Conservation (phyloP, 2,113 vertebrate species). For the Festucalex cinctus region DNA sequence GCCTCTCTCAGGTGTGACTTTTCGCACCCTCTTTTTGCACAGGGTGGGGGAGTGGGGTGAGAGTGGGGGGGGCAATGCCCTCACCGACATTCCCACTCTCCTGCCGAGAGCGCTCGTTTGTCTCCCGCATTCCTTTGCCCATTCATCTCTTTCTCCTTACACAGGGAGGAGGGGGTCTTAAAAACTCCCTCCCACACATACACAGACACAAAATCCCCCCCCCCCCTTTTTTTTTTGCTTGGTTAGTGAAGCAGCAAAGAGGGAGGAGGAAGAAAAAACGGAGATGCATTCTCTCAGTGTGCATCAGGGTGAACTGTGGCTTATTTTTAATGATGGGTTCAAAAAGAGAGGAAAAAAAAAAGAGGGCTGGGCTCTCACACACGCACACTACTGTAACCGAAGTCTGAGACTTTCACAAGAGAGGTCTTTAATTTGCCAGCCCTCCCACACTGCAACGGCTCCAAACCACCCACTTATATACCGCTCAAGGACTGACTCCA, state of each 20-base stretch:
- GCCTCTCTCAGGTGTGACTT: conserved; percentile 55
- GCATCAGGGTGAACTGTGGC: conserved; percentile 52
- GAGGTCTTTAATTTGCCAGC: conserved; percentile 72
- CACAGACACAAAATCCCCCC: conserved; percentile 9
- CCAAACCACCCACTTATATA: conserved; percentile 66
- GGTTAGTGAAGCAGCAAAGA: conserved; percentile 72
- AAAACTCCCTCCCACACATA: conserved; percentile 22
- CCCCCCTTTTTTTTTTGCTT: conserved; percentile 53
- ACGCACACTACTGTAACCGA: conserved; percentile 46
- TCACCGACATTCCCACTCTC: conserved; percentile 69
- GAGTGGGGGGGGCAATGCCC: conserved; percentile 49
- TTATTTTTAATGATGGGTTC: conserved; percentile 71
- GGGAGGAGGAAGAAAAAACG: conserved; percentile 44
- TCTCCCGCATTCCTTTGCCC: conserved; percentile 70
- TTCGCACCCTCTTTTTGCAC: conserved; percentile 40
- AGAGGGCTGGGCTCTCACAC: conserved; percentile 31
- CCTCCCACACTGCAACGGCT: conserved; percentile 67
- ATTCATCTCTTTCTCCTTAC: conserved; percentile 65
- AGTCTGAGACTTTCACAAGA: conserved; percentile 71
- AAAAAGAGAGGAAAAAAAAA: conserved; percentile 24
- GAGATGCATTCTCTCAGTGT: conserved; percentile 62
- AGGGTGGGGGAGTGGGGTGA: not conserved
- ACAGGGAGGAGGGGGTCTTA: conserved; percentile 46
- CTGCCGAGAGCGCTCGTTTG: conserved; percentile 68
- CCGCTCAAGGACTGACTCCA: conserved; percentile 16